phyloP scores from a whole-genome alignment of 1,140 invertebrate species.

The Charaxes varanes region DNA sequence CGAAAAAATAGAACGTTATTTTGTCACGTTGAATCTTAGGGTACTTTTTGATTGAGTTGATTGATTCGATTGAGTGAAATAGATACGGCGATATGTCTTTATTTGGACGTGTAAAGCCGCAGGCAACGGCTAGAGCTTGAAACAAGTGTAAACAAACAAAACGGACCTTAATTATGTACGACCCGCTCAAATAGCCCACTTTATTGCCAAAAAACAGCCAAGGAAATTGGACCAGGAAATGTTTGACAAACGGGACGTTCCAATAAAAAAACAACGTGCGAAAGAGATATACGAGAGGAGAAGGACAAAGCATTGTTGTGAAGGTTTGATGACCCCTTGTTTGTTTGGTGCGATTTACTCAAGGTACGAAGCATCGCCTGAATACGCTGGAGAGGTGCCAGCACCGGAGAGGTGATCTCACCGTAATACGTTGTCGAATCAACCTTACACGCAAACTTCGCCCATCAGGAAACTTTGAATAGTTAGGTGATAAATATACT shows the following conservation, averaged over 20 bases:
- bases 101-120: too few relatives aligned
- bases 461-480: slow-evolving; percentile 3
- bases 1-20: too few relatives aligned
- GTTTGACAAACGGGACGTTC: slow-evolving; percentile 26
- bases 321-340: slow-evolving; percentile 35
- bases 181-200: slow-evolving; percentile 15
- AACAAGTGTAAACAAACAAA: neutral
- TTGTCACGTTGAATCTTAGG: too few relatives aligned
- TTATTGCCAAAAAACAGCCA: slow-evolving; percentile 20
- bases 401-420: slow-evolving; percentile 10
- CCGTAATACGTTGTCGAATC: slow-evolving; percentile 21
- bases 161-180: slow-evolving; percentile 9
- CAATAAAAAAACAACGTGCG: slow-evolving; percentile 19
- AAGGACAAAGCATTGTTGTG: slow-evolving; percentile 21
- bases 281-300: slow-evolving; percentile 8
- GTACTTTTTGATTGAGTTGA: too few relatives aligned
- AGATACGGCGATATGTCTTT: too few relatives aligned
- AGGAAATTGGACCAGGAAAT: slow-evolving; percentile 24
- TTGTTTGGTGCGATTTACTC: slow-evolving; percentile 51
- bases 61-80: too few relatives aligned
- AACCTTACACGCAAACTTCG: slow-evolving; percentile 12
- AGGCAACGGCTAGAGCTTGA: too few relatives aligned
- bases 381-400: slow-evolving; percentile 15
- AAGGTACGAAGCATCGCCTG: slow-evolving; percentile 30
- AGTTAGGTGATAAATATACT: neutral